phyloP scores from a whole-genome alignment of 2,797 vertebrate species.

The Salarias fasciatus region DNA sequence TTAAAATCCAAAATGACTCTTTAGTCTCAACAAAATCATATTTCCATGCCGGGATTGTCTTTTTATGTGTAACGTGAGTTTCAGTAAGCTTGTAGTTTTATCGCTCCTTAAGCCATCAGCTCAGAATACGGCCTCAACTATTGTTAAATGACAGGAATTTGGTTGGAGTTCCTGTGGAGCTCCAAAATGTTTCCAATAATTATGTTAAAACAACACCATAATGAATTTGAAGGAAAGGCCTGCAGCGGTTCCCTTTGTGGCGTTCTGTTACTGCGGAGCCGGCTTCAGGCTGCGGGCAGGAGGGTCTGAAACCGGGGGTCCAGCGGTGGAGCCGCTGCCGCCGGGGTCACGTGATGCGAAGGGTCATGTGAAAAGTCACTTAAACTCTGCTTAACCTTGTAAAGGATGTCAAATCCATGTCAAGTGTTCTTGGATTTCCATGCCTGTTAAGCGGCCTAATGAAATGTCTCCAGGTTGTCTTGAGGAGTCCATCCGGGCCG shows the following conservation, averaged over 20 bases:
- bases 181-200: constrained; percentile 47
- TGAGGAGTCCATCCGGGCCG: constrained; percentile 39
- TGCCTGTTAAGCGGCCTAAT: constrained; percentile 62
- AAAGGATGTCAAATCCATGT: constrained; percentile 63
- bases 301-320: constrained; percentile 24
- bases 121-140: constrained; percentile 9
- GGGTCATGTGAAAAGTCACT: constrained; percentile 68
- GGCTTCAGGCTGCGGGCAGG: constrained; percentile 37
- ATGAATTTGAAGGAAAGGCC: constrained; percentile 68
- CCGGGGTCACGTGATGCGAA: constrained; percentile 50
- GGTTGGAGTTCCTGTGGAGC: constrained; percentile 30
- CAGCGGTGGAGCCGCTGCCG: constrained; percentile 22
- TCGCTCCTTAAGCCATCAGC: neutral
- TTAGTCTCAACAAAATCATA: too few relatives aligned
- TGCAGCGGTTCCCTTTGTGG: constrained; percentile 68
- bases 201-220: constrained; percentile 59
- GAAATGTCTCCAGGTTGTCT: constrained; percentile 50
- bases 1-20: too few relatives aligned
- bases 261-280: constrained; percentile 65
- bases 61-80: too few relatives aligned
- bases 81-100: neutral
- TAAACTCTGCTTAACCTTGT: constrained; percentile 59
- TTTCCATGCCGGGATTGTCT: too few relatives aligned
- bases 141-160: constrained; percentile 38
- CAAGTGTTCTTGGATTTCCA: constrained; percentile 53